These are phyloP conservation scores for Gila robusta DNA, from an alignment of 2,797 vertebrate species.

Conservation along the genomic window DNA sequence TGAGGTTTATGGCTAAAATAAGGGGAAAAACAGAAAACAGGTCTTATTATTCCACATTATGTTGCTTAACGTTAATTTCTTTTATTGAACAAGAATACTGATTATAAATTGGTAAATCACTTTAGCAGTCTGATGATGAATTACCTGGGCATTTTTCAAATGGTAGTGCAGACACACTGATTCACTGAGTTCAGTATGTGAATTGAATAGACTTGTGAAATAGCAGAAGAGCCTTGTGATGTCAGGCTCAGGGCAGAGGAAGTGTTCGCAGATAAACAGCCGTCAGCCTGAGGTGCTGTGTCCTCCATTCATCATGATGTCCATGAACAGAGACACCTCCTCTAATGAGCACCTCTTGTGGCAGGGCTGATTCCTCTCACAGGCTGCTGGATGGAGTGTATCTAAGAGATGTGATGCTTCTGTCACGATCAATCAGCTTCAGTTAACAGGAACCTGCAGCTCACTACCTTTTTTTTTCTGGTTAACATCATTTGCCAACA, in stretches of 20 bases:
- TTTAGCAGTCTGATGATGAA: constrained; percentile 9
- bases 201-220: constrained; percentile 46
- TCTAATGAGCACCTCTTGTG: constrained; percentile 57
- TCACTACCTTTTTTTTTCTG: constrained; percentile 51
- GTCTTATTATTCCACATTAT: background rate
- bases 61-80: background rate
- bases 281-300: constrained; percentile 53
- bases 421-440: constrained; percentile 75
- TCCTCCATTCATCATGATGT: constrained; percentile 67
- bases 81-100: background rate
- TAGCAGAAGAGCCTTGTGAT: constrained; percentile 47
- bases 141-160: constrained; percentile 2
- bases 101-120: background rate
- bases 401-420: constrained; percentile 55
- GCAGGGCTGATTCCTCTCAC: constrained; percentile 41
- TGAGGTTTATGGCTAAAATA: background rate
- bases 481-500: constrained; percentile 66
- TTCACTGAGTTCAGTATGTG: constrained; percentile 46
- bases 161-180: constrained; percentile 1
- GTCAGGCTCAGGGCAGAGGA: constrained; percentile 47
- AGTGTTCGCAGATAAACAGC: constrained; percentile 60
- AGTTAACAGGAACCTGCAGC: constrained; percentile 54
- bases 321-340: constrained; percentile 44
- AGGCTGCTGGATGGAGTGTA: constrained; percentile 48
- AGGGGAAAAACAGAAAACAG: background rate